Percentiles rank a stretch among this genome's conserved stretches.
These are phyloP conservation scores for Dryocosmus kuriphilus DNA, from an alignment of 2,888 invertebrate genomes.

Conservation along the genomic window DNA sequence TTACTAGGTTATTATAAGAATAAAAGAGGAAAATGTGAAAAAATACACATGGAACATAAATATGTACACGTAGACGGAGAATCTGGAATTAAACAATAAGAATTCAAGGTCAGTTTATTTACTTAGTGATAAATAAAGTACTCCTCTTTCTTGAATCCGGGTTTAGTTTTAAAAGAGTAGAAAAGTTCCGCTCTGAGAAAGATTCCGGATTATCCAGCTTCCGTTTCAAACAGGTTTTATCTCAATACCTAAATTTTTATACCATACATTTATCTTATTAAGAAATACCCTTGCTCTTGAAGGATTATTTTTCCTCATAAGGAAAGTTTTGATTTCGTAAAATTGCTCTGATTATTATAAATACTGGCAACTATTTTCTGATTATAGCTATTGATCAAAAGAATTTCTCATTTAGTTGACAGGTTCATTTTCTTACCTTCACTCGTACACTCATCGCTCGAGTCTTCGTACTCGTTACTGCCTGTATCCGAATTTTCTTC, in stretches of 20 bases:
- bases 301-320: slow-evolving; percentile 51
- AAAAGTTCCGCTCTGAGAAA: slow-evolving; percentile 13
- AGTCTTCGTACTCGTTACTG: slow-evolving; percentile 79
- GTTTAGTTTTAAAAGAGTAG: slow-evolving; percentile 21
- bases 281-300: slow-evolving; percentile 18
- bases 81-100: not conserved
- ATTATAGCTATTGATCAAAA: not conserved
- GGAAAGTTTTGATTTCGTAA: slow-evolving; percentile 36
- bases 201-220: slow-evolving; percentile 25
- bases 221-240: slow-evolving; percentile 39
- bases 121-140: slow-evolving; percentile 28
- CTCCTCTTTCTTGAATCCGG: slow-evolving; percentile 31
- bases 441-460: slow-evolving; percentile 77
- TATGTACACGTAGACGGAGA: not conserved
- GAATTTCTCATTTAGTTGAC: not conserved
- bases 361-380: not conserved
- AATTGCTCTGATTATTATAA: not conserved
- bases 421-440: slow-evolving; percentile 67
- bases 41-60: not conserved
- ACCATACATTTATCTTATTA: slow-evolving; percentile 13
- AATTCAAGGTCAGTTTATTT: slow-evolving; percentile 15
- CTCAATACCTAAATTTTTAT: slow-evolving; percentile 35
- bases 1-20: not conserved
- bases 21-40: not conserved
- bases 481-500: slow-evolving; percentile 76